Evolutionary conservation across 2,113 vertebrate species (phyloP).

Genomic region (Chionomys nivalis): DNA sequence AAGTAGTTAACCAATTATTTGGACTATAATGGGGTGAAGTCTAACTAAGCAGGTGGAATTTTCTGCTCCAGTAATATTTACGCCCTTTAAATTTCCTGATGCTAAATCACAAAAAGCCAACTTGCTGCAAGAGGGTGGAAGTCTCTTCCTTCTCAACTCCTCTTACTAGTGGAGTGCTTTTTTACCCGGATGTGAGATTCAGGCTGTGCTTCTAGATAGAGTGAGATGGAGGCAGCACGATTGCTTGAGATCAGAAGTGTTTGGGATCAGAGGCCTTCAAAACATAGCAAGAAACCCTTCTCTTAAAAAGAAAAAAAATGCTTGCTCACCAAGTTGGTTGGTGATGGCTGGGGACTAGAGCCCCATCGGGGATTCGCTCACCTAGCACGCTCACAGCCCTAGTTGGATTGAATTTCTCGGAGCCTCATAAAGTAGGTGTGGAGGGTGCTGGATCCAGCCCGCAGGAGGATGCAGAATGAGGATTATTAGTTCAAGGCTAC

Average conservation of each 20-base stretch:
- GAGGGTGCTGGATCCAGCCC: not conserved
- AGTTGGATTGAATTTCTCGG: not conserved
- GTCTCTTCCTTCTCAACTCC: not conserved
- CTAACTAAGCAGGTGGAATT: constrained; percentile 38
- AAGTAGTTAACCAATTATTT: constrained; percentile 54
- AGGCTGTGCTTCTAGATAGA: too few species aligned
- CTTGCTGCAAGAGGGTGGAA: constrained; percentile 4
- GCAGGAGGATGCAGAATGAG: not conserved
- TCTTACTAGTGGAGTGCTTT: not conserved
- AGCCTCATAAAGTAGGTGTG: not conserved
- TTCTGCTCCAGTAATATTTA: constrained; percentile 47
- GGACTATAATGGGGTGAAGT: constrained; percentile 11
- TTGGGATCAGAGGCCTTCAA: not conserved
- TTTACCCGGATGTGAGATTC: not conserved
- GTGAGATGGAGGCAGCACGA: not conserved
- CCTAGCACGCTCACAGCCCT: not conserved
- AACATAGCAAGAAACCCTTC: not conserved
- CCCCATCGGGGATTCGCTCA: too few species aligned
- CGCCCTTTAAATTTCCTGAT: constrained; percentile 23
- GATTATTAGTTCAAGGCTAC: not conserved
- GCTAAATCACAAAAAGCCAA: not conserved
- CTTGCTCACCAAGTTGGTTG: not conserved
- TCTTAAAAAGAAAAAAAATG: not conserved
- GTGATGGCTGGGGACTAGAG: too few species aligned
- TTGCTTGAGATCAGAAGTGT: not conserved